These are phyloP conservation scores for Misgurnus mizolepis DNA, from an alignment of 2,113 vertebrate genomes.

Conservation along the genomic window DNA sequence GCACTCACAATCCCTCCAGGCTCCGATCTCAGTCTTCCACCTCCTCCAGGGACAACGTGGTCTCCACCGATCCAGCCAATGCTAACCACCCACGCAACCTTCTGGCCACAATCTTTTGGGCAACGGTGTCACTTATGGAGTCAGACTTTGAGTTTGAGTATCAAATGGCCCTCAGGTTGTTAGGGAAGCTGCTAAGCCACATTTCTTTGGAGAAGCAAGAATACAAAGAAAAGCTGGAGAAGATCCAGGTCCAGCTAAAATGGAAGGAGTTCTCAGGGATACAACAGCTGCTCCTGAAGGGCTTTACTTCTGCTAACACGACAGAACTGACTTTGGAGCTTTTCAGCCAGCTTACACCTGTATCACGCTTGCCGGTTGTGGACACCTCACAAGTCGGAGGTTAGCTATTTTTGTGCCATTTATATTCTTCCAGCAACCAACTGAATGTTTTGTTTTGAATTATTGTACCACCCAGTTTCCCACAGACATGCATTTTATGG, in stretches of 20 bases:
- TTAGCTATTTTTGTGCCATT: conserved; percentile 53
- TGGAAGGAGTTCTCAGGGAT: conserved; percentile 96
- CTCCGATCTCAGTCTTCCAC: conserved; percentile 72
- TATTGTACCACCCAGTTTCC: too few species aligned
- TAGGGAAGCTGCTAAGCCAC: conserved; percentile 89
- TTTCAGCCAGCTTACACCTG: conserved; percentile 92
- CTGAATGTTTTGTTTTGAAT: background rate
- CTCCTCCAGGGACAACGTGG: conserved; percentile 77
- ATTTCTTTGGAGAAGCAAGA: conserved; percentile 93
- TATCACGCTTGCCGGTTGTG: conserved; percentile 91
- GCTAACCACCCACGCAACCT: conserved; percentile 92
- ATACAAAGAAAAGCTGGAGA: conserved; percentile 94
- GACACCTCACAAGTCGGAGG: conserved; percentile 94
- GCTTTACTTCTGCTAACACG: conserved; percentile 93
- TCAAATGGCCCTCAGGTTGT: conserved; percentile 89
- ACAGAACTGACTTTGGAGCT: conserved; percentile 93
- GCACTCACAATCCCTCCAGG: conserved; percentile 75
- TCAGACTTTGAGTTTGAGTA: conserved; percentile 99
- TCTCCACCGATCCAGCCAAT: conserved; percentile 77
- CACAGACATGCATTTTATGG: too few species aligned
- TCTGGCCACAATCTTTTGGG: conserved; percentile 96
- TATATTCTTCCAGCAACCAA: background rate
- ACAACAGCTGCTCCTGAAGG: conserved; percentile 94
- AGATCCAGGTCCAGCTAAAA: conserved; percentile 91
- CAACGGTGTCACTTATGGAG: conserved; percentile 95